Percentiles rank a stretch among this genome's conserved stretches.
Evolutionary conservation across 1,140 invertebrate genomes (phyloP).

Genomic region (Megalopta genalis): DNA sequence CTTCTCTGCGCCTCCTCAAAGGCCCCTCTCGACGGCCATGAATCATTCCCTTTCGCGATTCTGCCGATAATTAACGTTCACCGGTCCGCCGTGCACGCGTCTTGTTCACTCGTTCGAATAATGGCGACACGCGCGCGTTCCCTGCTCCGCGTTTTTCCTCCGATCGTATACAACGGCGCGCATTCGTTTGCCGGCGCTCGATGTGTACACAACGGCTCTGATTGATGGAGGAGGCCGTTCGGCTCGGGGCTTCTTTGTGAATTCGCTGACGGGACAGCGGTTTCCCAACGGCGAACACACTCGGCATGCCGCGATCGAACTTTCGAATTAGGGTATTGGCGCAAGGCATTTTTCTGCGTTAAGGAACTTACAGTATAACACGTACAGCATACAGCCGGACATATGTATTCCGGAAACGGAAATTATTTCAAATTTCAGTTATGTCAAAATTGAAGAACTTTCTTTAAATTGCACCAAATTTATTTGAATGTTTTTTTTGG

Average conservation of each 20-base stretch:
- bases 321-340: too few species aligned
- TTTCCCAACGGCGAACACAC: neutral
- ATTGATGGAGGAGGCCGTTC: neutral
- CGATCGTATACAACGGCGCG: neutral
- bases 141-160: neutral
- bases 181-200: neutral
- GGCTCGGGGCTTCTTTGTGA: neutral
- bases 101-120: neutral
- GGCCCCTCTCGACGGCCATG: neutral
- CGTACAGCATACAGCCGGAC: too few species aligned
- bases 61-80: neutral
- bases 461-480: too few species aligned
- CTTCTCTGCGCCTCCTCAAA: neutral
- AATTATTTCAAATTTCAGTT: too few species aligned
- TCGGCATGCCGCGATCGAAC: too few species aligned
- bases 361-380: too few species aligned
- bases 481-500: too few species aligned
- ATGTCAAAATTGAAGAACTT: too few species aligned
- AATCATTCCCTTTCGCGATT: slow-evolving; percentile 2
- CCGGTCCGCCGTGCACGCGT: neutral
- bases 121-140: neutral
- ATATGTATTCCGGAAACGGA: too few species aligned
- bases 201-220: neutral
- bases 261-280: neutral
- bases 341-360: too few species aligned